Base-by-base conservation (phyloP, 2,888 invertebrate genomes). In the Eumacrocentrus americanus region DNA sequence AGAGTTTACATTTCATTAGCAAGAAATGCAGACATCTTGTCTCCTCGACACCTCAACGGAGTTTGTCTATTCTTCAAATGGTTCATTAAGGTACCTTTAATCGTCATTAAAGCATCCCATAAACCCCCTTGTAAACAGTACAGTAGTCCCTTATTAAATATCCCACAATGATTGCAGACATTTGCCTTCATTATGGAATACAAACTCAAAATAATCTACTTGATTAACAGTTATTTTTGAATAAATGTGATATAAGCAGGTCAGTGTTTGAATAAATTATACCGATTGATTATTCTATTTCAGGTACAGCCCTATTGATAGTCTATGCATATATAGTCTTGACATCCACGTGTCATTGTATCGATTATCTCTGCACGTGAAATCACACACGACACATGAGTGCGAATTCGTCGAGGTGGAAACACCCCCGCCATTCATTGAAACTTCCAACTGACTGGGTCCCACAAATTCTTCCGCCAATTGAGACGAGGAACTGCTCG, bases 1-100 rank as follows among this genome's bases (percentile, higher is more conserved):
- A 64, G 61, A 61, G 70, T 72, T 72, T 71, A 69, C 70, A 67
- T 73, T 73, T 72, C 70, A 72, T 72, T 72, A 73, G 65, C 67
- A 67, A 62, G 63, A 66, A 65, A 61, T 64, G 58, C 64, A 61
- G 40, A 44, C 47, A 56, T 55, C 25, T 47, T 35, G 38, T 61
- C 57, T 65, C 58, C 58, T 59, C 58, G 59, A 64, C 67, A 66
- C 65, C 66, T 63, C 64, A 62, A 61, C n/a, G n/a, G 52, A 63
- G 65, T 63, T 64, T 56, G 53, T 58, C 63, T 62, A 60, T 66
- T 68, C 66, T 51, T 64, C 65, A 67, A 56, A 60, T 65, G 62
- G 63, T 70, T 65, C 67, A 63, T 70, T 68, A 67, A 61, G 60
- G 62, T 62, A 61, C 50, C 60, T 62, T 61, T 55, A 64, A 63